phyloP scores from a whole-genome alignment of 2,113 vertebrate species.

The Chamaea fasciata region DNA sequence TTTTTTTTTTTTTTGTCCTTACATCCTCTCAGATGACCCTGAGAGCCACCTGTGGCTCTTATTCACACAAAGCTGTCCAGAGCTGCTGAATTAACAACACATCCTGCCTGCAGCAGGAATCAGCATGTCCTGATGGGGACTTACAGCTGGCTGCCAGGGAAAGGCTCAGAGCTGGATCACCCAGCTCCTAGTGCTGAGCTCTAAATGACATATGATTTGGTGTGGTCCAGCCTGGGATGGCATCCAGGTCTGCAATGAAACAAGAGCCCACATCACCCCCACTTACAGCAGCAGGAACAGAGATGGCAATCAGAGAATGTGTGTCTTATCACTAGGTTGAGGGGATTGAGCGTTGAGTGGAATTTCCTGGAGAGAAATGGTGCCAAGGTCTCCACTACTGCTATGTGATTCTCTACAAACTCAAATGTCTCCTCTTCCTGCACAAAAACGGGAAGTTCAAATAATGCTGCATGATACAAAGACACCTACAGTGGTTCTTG shows the following conservation, averaged over 20 bases:
- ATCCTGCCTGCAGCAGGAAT: neutral
- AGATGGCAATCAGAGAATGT: neutral
- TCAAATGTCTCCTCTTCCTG: neutral
- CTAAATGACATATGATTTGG: neutral
- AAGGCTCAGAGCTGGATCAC: neutral
- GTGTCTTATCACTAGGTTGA: neutral
- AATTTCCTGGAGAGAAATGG: neutral
- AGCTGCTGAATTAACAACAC: neutral
- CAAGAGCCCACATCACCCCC: neutral
- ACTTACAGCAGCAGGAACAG: neutral
- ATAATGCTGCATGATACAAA: neutral
- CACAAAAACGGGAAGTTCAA: neutral
- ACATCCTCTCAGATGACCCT: neutral
- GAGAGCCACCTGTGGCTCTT: constrained; percentile 9
- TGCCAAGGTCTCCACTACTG: neutral
- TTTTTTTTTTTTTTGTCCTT: neutral
- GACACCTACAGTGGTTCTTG: neutral
- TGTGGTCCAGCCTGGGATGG: neutral
- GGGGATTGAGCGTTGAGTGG: neutral
- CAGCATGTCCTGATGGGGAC: neutral
- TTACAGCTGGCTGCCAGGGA: neutral
- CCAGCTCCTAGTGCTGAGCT: neutral
- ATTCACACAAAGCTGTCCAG: neutral
- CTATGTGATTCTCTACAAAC: neutral
- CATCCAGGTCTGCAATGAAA: constrained; percentile 13